Evolutionary conservation across 2,888 invertebrate species (phyloP), one percentile per base, ranked within the genome.

Genomic region (Brachylomia viminalis): DNA sequence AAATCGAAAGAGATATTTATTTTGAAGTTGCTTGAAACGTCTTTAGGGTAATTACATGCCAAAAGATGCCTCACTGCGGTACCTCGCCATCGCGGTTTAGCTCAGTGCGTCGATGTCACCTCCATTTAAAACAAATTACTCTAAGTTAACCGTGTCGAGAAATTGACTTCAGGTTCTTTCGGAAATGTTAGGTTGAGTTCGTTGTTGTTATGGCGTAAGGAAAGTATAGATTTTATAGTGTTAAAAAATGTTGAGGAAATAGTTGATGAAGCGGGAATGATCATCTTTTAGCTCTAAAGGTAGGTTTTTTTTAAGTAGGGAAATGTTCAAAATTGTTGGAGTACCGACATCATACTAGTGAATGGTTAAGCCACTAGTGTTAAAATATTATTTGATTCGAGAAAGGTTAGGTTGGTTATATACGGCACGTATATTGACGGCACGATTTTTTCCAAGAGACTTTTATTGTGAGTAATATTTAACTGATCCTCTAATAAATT

Each of bases 1-100:
- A 86, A 87, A 89, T 79, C 66, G 86, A 82, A 84, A 87, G 79
- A 85, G 86, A 87, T 87, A 88, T 90, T 86, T 87, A 86, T 89
- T 85, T 80, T 77, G 80, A 79, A 83, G 84, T 71, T 73, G 47
- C 77, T 83, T 80, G 62, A 69, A 77, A 81, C 68, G 42, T 70
- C 62, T 79, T 77, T 73, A 80, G 38, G 38, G 38, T 38, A 38
- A 38, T 33, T 33, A 33, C 33, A 33, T 38, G 38, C 2, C 38
- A 0, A 38, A 38, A 38, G 38, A 38, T 38, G 38, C 38, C 38
- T 38, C 5, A 38, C 38, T 38, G 38, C 38, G 38, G 7, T 38
- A 38, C 38, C 5, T 38, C 38, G 38, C 38, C 6, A 38, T 38
- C 38, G 38, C 38, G 38, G 38, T 38, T 38, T 38, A 38, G 38